These are phyloP conservation scores for Dugesia japonica DNA, from an alignment of 2,888 invertebrate species.

Conservation along the genomic window DNA sequence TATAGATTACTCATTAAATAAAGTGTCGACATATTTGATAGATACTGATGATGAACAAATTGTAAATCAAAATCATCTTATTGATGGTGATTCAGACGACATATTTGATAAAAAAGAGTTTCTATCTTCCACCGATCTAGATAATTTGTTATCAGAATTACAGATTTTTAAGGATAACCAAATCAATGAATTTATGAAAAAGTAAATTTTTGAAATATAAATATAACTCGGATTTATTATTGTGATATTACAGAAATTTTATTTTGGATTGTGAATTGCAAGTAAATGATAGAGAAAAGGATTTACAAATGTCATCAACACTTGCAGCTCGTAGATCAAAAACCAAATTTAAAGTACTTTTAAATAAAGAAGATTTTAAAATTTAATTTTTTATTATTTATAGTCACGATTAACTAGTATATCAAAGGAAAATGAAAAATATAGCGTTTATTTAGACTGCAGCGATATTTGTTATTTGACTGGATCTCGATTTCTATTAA, in stretches of 20 bases:
- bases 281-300: not conserved
- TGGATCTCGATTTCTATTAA: not conserved
- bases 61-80: too few relatives aligned
- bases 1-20: not conserved
- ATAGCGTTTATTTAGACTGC: not conserved
- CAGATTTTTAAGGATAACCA: not conserved
- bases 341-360: not conserved
- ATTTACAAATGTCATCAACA: not conserved
- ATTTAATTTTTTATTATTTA: not conserved
- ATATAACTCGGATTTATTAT: too few relatives aligned
- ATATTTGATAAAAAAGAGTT: not conserved
- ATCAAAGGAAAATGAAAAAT: conserved; percentile 1
- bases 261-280: not conserved
- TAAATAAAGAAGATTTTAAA: too few relatives aligned
- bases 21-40: not conserved
- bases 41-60: not conserved
- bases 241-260: too few relatives aligned
- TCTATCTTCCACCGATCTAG: not conserved
- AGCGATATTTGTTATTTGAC: not conserved
- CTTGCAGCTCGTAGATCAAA: not conserved
- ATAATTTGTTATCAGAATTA: not conserved
- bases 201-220: not conserved
- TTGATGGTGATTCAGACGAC: too few relatives aligned
- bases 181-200: not conserved
- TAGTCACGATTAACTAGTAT: not conserved